A percentile compares a stretch with the other conserved stretches of the same genome.
Conservation (phyloP, 2,797 vertebrate genomes). For the Harpagifer antarcticus region DNA sequence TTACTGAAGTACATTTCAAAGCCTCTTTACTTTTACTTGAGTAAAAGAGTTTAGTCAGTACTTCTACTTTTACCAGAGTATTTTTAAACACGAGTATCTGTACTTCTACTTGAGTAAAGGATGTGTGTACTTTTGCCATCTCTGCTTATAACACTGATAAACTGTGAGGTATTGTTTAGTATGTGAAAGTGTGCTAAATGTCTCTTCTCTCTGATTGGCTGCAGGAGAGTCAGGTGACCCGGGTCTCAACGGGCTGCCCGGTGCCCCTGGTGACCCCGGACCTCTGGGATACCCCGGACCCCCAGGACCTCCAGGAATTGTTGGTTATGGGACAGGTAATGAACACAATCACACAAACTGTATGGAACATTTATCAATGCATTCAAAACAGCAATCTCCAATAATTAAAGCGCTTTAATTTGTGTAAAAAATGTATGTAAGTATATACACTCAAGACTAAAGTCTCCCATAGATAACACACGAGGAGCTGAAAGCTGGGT, state of each 20-base stretch:
- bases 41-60: no score
- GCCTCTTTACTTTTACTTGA: no score
- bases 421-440: no score
- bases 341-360: background rate
- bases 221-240: constrained; percentile 88
- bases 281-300: constrained; percentile 83
- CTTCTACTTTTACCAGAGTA: no score
- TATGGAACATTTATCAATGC: no score
- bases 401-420: no score
- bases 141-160: no score
- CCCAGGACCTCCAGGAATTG: constrained; percentile 81
- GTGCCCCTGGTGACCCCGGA: constrained; percentile 87
- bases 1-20: no score
- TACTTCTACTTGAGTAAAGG: no score
- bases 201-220: constrained; percentile 38
- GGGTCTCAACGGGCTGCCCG: constrained; percentile 83
- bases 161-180: background rate
- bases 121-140: no score
- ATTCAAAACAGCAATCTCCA: no score
- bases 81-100: no score
- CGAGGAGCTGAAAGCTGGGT: constrained; percentile 18
- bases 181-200: background rate
- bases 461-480: background rate
- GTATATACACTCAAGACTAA: background rate
- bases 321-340: constrained; percentile 58